Conservation (phyloP, 2,888 invertebrate genomes). For the Stegana nigrithorax region DNA sequence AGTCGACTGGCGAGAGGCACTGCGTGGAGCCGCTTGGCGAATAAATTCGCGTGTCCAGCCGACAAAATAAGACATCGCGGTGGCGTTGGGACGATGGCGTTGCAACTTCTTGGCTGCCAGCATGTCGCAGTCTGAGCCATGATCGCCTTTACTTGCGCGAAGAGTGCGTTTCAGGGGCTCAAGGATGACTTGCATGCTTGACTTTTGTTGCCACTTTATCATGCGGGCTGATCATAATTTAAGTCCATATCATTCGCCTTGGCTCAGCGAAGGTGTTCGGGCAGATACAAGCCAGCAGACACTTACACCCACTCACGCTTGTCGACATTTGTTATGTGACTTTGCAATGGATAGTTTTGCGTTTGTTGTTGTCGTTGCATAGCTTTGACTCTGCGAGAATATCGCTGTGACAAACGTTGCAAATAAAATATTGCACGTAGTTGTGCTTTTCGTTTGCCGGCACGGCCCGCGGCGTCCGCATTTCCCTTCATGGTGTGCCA, state of each 20-base stretch:
- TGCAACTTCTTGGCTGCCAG: neutral
- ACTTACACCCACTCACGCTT: constrained; percentile 7
- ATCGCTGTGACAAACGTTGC: constrained; percentile 4
- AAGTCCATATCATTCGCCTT: constrained; percentile 26
- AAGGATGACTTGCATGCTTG: constrained; percentile 35
- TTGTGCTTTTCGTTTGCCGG: too few species aligned
- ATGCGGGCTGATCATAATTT: constrained; percentile 55
- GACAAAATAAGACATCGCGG: constrained; percentile 8
- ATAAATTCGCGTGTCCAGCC: neutral
- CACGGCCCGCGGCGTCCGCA: too few species aligned
- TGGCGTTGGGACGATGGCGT: too few species aligned
- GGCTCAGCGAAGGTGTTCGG: too few species aligned
- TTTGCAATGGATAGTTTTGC: neutral
- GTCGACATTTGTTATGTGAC: neutral
- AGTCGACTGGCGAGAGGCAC: neutral
- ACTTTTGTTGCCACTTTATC: constrained; percentile 58
- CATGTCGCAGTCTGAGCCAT: neutral
- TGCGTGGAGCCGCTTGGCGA: neutral
- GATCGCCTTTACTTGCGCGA: too few species aligned
- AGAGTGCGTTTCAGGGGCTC: too few species aligned
- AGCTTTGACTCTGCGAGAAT: neutral
- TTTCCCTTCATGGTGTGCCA: too few species aligned
- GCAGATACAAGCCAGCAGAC: neutral
- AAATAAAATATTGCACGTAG: constrained; percentile 8
- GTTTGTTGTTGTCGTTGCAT: neutral